Evolutionary conservation across 2,113 vertebrate genomes (phyloP), one percentile per base, ranked within the genome.

Genomic region (Xyrauchen texanus): DNA sequence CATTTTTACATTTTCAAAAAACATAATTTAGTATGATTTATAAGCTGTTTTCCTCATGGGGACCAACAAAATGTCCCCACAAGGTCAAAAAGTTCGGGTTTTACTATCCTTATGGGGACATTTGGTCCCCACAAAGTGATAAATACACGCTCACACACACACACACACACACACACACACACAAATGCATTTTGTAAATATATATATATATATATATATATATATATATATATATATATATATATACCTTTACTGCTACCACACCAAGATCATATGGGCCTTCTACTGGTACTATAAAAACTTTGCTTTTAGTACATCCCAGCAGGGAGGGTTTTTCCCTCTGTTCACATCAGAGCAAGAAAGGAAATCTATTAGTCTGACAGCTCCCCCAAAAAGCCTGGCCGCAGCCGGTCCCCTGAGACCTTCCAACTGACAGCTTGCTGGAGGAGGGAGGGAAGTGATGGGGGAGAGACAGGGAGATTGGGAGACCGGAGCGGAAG

Each of bases 281-380:
- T n/a, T 62, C 10, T 58, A 57, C 70, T 49, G 9, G 68, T 11
- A 34, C 49, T 74, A 45, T 62, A 62, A 64, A 82, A 86, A 81
- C 77, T 66, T 77, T 68, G 81, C 81, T 79, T 84, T 82, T 77
- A 81, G 68, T 45, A 46, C 21, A 67, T 79, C 82, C 82, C 76
- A 61, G 58, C 65, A 78, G 77, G 73, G 76, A 60, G 65, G 53
- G 57, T 55, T 62, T 62, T 68, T 68, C 63, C n/a, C 64, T 57
- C 78, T 66, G 60, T 60, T 73, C 62, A 74, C 70, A 80, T 66
- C 53, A 82, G 45, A 74, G 69, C 7, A 21, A 67, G 15, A 68
- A 34, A 73, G 55, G 75, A 62, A 74, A 80, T 85, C 79, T 73
- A 62, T 71, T 76, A 79, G 75, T 58, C 76, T 83, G 84, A 77